These are phyloP conservation scores for Baronia brevicornis DNA, from an alignment of 2,888 invertebrate genomes.

Conservation along the genomic window DNA sequence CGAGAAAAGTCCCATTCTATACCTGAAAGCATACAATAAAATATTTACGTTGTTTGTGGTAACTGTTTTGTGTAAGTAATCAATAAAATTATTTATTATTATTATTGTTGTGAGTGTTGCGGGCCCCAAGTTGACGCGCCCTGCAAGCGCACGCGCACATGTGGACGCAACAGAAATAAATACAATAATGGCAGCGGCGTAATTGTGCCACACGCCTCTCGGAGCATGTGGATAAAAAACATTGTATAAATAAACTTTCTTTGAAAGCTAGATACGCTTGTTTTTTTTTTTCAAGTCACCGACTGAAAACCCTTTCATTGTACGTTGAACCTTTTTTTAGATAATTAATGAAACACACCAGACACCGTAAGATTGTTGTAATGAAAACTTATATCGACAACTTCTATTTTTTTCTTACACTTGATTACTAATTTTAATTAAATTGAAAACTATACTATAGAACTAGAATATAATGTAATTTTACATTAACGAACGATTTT, in stretches of 20 bases:
- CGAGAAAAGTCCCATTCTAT: no score
- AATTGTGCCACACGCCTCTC: conserved; percentile 67
- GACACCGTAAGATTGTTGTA: no score
- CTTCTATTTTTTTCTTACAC: no score
- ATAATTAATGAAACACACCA: conserved; percentile 6
- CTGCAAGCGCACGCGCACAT: conserved; percentile 52
- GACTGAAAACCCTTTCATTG: conserved; percentile 16
- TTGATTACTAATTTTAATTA: no score
- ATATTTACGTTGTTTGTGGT: no score
- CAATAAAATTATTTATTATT: no score
- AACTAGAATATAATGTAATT: no score
- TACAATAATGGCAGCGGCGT: conserved; percentile 57
- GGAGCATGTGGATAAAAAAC: conserved; percentile 44
- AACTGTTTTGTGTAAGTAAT: no score
- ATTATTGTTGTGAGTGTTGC: conserved; percentile 18
- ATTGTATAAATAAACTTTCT: conserved; percentile 64
- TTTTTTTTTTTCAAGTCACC: conserved; percentile 19
- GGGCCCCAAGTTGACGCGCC: conserved; percentile 32
- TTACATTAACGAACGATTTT: no score
- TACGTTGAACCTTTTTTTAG: conserved; percentile 1
- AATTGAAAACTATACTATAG: no score
- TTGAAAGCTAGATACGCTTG: conserved; percentile 42
- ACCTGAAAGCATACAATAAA: no score
- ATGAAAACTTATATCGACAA: no score
- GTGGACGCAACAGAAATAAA: conserved; percentile 63